Conservation (phyloP, 2,888 invertebrate species). For the Sycophila texana region DNA sequence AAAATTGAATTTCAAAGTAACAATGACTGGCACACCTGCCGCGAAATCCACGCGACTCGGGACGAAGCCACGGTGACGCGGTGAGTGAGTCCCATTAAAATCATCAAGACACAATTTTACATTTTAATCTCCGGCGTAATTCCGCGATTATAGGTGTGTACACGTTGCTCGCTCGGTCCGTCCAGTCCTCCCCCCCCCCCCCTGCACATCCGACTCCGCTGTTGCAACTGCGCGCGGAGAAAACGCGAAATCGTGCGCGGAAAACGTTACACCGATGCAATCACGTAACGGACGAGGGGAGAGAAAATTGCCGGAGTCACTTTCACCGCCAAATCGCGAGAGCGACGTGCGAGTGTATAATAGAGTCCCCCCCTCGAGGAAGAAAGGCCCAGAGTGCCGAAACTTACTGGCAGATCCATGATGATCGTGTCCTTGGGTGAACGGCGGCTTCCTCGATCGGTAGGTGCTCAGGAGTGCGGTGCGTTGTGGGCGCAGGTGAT, state of each 20-base stretch:
- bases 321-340: not conserved
- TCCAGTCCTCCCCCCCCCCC: not conserved
- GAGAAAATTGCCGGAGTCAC: not conserved
- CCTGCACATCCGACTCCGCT: not conserved
- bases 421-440: not conserved
- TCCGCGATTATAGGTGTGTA: not conserved
- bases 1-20: too few species aligned
- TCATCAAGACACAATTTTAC: not conserved
- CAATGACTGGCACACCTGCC: too few species aligned
- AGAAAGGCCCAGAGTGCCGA: not conserved
- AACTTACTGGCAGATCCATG: constrained; percentile 63
- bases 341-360: not conserved
- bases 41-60: too few species aligned
- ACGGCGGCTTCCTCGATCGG: not conserved
- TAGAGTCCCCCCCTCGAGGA: not conserved
- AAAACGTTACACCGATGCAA: not conserved
- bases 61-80: not conserved
- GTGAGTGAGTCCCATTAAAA: not conserved
- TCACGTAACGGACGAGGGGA: not conserved
- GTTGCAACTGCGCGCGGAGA: not conserved
- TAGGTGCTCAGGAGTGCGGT: not conserved
- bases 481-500: too few species aligned
- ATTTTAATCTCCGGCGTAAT: not conserved
- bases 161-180: too few species aligned
- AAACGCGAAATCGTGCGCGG: not conserved